A percentile compares a stretch with the other conserved stretches of the same genome.
Conservation (phyloP, 2,113 vertebrate species). For the Electrona antarctica region DNA sequence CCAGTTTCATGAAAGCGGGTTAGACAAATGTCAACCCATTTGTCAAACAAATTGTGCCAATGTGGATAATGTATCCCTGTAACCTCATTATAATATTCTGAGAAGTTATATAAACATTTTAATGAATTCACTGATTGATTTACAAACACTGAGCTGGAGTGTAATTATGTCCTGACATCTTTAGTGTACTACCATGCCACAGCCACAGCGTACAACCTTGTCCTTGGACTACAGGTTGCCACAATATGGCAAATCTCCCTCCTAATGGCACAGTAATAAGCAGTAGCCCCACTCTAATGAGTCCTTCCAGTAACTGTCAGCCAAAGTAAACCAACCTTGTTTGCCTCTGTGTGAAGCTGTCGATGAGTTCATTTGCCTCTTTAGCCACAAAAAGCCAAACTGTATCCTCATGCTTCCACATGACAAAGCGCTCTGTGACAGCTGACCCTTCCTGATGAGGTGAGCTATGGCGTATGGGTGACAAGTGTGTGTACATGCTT, state of each 20-base stretch:
- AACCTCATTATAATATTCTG: constrained; percentile 11
- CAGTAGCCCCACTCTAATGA: constrained; percentile 9
- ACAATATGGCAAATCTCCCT: constrained; percentile 50
- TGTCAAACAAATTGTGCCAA: constrained; percentile 10
- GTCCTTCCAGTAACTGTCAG: constrained; percentile 31
- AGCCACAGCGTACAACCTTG: constrained; percentile 30
- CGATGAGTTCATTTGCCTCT: constrained; percentile 30
- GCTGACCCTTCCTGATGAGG: constrained; percentile 11
- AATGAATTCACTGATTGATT: constrained; percentile 35
- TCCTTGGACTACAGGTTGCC: constrained; percentile 27
- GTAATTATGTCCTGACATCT: constrained; percentile 39
- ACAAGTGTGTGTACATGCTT: background rate
- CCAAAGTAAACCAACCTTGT: constrained; percentile 49
- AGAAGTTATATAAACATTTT: constrained; percentile 3
- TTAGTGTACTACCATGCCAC: constrained; percentile 13
- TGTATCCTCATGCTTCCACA: constrained; percentile 29
- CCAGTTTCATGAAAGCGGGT: background rate
- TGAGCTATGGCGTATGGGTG: background rate
- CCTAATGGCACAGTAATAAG: constrained; percentile 38
- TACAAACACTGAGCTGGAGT: constrained; percentile 23
- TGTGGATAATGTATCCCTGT: background rate
- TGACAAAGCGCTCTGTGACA: constrained; percentile 24
- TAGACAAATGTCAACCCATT: background rate
- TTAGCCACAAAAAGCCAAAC: constrained; percentile 2
- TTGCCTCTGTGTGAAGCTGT: constrained; percentile 37